These are phyloP conservation scores for Polyommatus icarus DNA, from an alignment of 2,888 invertebrate species.

Conservation along the genomic window DNA sequence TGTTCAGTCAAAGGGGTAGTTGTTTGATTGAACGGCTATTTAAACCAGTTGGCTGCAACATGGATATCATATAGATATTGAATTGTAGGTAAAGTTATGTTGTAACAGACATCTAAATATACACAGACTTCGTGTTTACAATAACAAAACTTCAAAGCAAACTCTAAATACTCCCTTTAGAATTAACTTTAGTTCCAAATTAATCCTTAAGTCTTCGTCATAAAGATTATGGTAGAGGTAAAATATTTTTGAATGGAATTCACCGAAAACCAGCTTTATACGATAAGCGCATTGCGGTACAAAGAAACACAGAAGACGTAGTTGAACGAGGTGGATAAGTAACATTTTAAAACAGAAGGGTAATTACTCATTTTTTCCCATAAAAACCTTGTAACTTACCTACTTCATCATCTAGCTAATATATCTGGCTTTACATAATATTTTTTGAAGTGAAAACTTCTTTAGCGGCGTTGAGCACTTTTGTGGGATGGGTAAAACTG, in stretches of 20 bases:
- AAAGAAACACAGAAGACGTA: not conserved
- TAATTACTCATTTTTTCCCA: too few species aligned
- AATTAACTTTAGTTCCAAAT: not conserved
- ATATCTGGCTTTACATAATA: too few species aligned
- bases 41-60: too few species aligned
- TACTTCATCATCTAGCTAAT: too few species aligned
- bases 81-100: not conserved
- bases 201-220: not conserved
- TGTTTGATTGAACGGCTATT: too few species aligned
- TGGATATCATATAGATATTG: not conserved
- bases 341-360: too few species aligned
- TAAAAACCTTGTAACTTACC: too few species aligned
- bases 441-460: too few species aligned
- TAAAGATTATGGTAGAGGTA: not conserved
- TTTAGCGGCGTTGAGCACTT: too few species aligned
- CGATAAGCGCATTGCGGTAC: conserved; percentile 11
- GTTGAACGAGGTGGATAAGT: too few species aligned
- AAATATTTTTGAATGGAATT: not conserved
- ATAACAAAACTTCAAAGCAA: conserved; percentile 6
- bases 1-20: too few species aligned
- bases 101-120: not conserved
- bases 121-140: not conserved
- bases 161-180: not conserved
- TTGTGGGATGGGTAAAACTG: too few species aligned
- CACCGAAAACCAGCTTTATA: not conserved